These are phyloP conservation scores for Passer montanus DNA, from an alignment of 2,113 vertebrate species.

Conservation along the genomic window DNA sequence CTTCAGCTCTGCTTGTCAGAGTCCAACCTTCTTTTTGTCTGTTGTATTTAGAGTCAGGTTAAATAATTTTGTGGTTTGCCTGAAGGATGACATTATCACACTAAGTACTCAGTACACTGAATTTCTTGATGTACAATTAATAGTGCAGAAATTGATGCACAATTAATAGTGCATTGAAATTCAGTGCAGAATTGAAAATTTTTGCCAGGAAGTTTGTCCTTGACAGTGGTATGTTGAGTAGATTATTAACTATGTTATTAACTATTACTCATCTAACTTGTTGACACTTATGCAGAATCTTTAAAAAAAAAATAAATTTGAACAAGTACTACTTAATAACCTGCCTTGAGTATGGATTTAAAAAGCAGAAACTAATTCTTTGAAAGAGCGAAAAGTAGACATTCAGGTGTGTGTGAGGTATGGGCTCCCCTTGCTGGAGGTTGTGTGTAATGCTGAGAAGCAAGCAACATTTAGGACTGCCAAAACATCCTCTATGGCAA, in stretches of 20 bases:
- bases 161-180: background rate
- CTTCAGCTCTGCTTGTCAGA: background rate
- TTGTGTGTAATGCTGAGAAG: background rate
- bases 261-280: background rate
- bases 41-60: background rate
- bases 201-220: background rate
- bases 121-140: background rate
- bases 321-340: background rate
- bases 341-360: background rate
- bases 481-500: background rate
- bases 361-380: background rate
- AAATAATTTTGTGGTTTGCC: background rate
- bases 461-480: background rate
- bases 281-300: background rate
- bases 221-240: background rate
- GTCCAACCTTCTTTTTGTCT: background rate
- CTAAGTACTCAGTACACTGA: background rate
- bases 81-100: background rate
- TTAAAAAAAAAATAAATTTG: background rate
- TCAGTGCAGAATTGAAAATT: background rate
- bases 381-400: rapidly evolving
- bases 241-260: background rate
- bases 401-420: background rate
- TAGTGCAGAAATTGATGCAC: background rate
- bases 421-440: conserved; percentile 26